Evolutionary conservation across 1,140 invertebrate species (phyloP).

Genomic region (Diorhabda carinulata): DNA sequence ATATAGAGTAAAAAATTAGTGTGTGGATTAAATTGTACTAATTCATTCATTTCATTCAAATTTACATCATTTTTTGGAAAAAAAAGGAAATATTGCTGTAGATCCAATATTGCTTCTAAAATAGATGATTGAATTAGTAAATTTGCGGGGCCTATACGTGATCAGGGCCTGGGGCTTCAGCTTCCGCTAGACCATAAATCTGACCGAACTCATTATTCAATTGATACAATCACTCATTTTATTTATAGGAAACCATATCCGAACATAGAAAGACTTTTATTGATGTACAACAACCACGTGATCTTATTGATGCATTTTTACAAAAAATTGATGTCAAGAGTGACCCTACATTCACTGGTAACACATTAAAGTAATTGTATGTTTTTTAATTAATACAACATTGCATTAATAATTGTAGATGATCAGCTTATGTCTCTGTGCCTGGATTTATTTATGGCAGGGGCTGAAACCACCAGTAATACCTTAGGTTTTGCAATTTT

Average conservation of each 20-base stretch:
- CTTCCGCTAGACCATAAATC: not conserved
- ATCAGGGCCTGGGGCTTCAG: no score
- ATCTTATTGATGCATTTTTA: constrained; percentile 39
- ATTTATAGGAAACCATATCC: constrained; percentile 38
- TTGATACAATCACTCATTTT: not conserved
- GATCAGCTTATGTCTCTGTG: constrained; percentile 70
- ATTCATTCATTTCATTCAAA: no score
- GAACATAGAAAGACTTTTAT: constrained; percentile 31
- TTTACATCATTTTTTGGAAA: no score
- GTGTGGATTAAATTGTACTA: no score
- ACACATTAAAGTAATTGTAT: no score
- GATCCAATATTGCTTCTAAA: no score
- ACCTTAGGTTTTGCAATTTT: constrained; percentile 73
- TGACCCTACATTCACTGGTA: constrained; percentile 48
- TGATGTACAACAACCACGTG: constrained; percentile 24
- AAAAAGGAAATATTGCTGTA: no score
- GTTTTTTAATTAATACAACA: constrained; percentile 1
- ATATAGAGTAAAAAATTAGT: no score
- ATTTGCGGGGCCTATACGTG: no score
- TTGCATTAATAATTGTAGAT: constrained; percentile 50
- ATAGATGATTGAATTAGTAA: no score
- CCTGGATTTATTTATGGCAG: constrained; percentile 78
- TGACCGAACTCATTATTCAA: not conserved
- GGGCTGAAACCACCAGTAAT: constrained; percentile 78
- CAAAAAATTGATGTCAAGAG: constrained; percentile 34